Evolutionary conservation across 2,797 vertebrate genomes (phyloP), one percentile per base, ranked within the genome.

Genomic region (Nyctibius grandis): DNA sequence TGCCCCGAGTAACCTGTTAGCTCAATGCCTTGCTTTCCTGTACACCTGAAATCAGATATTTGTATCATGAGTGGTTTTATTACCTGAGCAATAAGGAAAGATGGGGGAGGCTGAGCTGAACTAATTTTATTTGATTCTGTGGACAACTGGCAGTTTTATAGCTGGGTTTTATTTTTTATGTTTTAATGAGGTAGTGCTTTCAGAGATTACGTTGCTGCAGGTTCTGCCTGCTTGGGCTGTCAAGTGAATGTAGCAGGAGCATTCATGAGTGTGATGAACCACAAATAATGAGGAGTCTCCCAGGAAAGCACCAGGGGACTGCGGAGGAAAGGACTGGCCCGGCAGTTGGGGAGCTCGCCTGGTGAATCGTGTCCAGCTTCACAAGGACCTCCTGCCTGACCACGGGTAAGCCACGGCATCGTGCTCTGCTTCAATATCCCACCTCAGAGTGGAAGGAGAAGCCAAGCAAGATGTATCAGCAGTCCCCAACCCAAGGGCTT

Each of bases 181-280:
- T 16, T 93, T 76, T 38, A 40, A 44, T 61, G 72, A 38, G 64
- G 60, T 4, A 11, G 51, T 9, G 42, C 74, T 79, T 56, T 48
- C 63, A 28, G 84, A 22, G 20, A 45, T 61, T 4, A 4, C 28
- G 44, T 25, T 0, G 0, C 59, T 57, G 82, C 1, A 6, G 51
- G 64, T 83, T 69, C 64, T 21, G 23, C 81, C 85, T 76, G 87
- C 56, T 54, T 22, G 69, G 44, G 72, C 64, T 69, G 15, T 5
- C 0, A 4, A 31, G 34, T 1, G 4, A 45, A 18, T 2, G 20
- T 10, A 28, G 47, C 44, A 70, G 57, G 36, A 76, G 26, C 20
- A 5, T 40, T 61, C 13, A 11, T 9, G 48, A 51, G 23, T 11
- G 31, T 28, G 60, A 61, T 3, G 22, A 60, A 9, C 51, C 34